Percentiles rank a stretch among this genome's conserved stretches.
phyloP scores from a whole-genome alignment of 2,888 invertebrate genomes.

The Strigamia transsilvanica region DNA sequence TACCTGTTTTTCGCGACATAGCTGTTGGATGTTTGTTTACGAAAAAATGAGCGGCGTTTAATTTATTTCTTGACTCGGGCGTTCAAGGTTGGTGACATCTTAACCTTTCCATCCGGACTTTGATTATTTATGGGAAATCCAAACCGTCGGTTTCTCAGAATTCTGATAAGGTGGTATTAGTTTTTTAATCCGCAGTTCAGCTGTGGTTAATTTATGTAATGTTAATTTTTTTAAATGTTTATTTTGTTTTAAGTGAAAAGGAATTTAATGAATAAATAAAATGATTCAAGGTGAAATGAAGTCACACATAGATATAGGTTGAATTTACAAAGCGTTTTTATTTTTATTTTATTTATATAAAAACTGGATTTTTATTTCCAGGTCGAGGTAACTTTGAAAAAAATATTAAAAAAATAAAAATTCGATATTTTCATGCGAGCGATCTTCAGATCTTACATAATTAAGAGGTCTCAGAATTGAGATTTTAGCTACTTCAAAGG shows the following conservation, averaged over 20 bases:
- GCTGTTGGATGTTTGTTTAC: background rate
- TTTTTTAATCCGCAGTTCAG: background rate
- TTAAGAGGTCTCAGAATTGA: too few species aligned
- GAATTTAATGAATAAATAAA: too few species aligned
- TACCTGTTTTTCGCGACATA: slow-evolving; percentile 9
- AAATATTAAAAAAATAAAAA: background rate
- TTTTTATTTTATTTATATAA: background rate
- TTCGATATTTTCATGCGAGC: background rate
- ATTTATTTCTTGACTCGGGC: background rate
- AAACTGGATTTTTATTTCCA: background rate
- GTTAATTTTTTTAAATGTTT: background rate
- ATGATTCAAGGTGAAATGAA: background rate
- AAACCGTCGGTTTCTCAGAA: background rate
- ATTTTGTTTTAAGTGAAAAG: background rate
- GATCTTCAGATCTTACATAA: too few species aligned
- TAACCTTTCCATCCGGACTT: slow-evolving; percentile 15
- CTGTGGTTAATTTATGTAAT: background rate
- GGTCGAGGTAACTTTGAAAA: background rate
- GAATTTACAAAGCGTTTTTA: background rate
- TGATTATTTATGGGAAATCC: slow-evolving; percentile 7
- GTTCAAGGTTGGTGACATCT: slow-evolving; percentile 19
- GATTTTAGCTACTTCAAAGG: too few species aligned
- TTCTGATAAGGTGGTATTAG: background rate
- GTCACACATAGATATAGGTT: background rate
- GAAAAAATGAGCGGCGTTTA: background rate